Evolutionary conservation across 2,797 vertebrate genomes (phyloP), one percentile per base, ranked within the genome.

Genomic region (Eidolon dupreanum): DNA sequence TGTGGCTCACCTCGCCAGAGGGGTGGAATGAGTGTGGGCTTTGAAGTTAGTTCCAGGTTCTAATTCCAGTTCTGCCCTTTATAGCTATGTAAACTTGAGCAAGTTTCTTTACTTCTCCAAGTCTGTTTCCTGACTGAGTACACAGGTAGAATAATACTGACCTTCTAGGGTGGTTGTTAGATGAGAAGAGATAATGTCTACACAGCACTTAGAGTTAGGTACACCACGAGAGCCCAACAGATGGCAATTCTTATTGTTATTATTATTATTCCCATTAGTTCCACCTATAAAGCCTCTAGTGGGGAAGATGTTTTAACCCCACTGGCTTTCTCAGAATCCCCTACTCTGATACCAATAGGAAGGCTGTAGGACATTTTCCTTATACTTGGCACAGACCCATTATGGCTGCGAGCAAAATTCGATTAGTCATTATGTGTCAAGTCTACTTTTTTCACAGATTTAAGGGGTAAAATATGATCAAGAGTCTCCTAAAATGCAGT

Each of bases 401-500:
- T 94, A 91, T 11, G 77, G 91, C 43, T 86, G 33, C 59, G 3
- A 3, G 93, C 77, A 88, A 93, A 93, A 98, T 28, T 90, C 82
- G 94, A 92, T 31, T 85, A 82, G 85, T 94, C 83, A 90, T 97
- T 97, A 97, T 84, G 65, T 88, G 70, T 93, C 13, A 55, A 95
- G 93, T 87, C 61, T 78, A 97, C 70, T 92, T 94, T 97, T 96
- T 96, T 96, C 97, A 93, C 1, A 0, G 94, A 96, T 94, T 93
- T 68, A 71, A 94, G 86, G 88, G 74, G 90, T 93, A 96, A 97
- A 97, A 98, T 77, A 94, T 49, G 13, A 98, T 97, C 83, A 93
- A 73, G 93, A 74, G 75, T 43, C 77, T 77, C 49, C 79, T 6
- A 19, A 97, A 96, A 53, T 77, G 73, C 93, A 86, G 28, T 0